These are phyloP conservation scores for Ciconia nigra DNA, from an alignment of 2,797 vertebrate genomes.

Conservation along the genomic window DNA sequence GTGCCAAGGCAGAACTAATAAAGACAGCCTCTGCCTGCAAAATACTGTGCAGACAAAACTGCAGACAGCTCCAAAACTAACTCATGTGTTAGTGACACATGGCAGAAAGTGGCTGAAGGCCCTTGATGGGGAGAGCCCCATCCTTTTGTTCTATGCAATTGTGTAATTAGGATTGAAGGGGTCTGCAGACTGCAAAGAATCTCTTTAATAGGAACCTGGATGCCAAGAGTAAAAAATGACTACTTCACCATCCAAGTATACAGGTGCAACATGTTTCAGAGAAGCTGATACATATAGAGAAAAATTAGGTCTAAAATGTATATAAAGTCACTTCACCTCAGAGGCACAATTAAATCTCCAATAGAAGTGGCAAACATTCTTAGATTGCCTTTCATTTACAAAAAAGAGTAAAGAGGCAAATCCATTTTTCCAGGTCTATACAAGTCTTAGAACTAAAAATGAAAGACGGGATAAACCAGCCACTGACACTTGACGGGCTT, in stretches of 20 bases:
- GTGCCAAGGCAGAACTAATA: background rate
- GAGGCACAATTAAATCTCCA: background rate
- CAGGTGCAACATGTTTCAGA: background rate
- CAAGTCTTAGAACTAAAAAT: background rate
- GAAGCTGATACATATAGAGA: background rate
- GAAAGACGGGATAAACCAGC: background rate
- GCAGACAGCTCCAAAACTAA: background rate
- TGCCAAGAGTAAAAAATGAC: background rate
- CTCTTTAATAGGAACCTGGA: background rate
- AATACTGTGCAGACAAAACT: background rate
- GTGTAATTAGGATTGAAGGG: background rate
- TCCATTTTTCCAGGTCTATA: background rate
- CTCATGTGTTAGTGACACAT: background rate
- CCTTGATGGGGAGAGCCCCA: background rate
- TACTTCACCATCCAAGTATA: background rate
- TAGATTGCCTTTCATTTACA: background rate
- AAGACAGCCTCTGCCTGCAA: background rate
- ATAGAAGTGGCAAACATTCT: background rate
- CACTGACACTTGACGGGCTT: background rate
- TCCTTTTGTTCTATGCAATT: background rate
- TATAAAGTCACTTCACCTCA: background rate
- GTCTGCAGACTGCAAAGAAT: background rate
- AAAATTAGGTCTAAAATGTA: background rate
- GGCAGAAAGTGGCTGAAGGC: background rate
- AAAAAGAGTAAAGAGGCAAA: background rate